These are phyloP conservation scores for Pocillopora meandrina DNA, from an alignment of 92 coral and sea anemone species.

Conservation along the genomic window DNA sequence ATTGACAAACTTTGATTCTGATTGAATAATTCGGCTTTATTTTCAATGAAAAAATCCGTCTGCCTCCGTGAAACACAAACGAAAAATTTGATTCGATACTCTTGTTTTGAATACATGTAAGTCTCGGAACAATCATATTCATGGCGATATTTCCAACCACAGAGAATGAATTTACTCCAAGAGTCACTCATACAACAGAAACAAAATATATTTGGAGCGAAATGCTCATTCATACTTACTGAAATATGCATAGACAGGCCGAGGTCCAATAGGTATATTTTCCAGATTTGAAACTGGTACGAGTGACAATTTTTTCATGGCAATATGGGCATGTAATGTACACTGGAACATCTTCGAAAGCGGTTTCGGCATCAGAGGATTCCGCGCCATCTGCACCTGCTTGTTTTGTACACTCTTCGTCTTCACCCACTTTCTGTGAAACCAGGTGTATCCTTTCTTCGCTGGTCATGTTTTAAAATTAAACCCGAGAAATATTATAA, in stretches of 20 bases:
- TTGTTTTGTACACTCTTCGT: slow-evolving; percentile 20
- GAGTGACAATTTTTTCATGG: slow-evolving; percentile 87
- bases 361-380: slow-evolving; percentile 69
- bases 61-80: neutral
- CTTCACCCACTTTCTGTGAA: slow-evolving; percentile 16
- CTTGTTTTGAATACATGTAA: slow-evolving; percentile 12
- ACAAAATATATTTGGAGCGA: neutral
- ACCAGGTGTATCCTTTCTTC: slow-evolving; percentile 65
- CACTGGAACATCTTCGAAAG: slow-evolving; percentile 96
- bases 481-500: neutral
- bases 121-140: neutral
- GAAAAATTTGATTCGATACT: neutral
- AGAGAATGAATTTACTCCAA: neutral
- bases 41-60: slow-evolving; percentile 4
- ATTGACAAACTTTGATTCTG: neutral
- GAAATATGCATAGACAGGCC: slow-evolving; percentile 91
- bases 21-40: neutral
- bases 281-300: slow-evolving; percentile 87
- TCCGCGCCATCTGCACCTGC: slow-evolving; percentile 49
- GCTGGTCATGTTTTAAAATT: slow-evolving; percentile 44
- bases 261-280: slow-evolving; percentile 94
- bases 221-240: slow-evolving; percentile 69
- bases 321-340: slow-evolving; percentile 89
- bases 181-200: neutral
- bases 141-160: neutral